A percentile compares a stretch with the other conserved stretches of the same genome.
These are phyloP conservation scores for Manis pentadactyla DNA, from an alignment of 2,797 vertebrate species.

Conservation along the genomic window DNA sequence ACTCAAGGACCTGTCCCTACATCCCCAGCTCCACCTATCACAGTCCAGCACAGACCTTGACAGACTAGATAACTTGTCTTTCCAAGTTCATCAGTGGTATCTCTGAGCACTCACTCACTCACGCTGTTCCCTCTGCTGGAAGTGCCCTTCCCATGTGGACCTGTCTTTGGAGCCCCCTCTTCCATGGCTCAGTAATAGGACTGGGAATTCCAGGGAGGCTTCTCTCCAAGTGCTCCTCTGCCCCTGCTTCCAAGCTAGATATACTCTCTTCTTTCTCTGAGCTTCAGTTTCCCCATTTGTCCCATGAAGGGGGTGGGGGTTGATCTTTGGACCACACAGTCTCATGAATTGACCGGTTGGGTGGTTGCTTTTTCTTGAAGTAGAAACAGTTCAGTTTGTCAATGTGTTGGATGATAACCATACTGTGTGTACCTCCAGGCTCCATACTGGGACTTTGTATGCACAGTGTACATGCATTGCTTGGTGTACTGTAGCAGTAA, in stretches of 20 bases:
- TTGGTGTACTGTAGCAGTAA: background rate
- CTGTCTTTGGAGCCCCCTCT: background rate
- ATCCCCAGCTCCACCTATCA: background rate
- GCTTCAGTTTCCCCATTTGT: background rate
- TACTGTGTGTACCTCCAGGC: background rate
- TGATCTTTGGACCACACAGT: background rate
- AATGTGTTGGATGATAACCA: background rate
- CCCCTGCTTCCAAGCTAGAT: background rate
- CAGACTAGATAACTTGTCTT: background rate
- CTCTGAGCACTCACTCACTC: background rate
- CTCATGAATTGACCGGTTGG: background rate
- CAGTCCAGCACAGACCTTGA: background rate
- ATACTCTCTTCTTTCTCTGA: background rate
- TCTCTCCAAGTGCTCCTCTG: background rate
- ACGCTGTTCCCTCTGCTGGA: background rate
- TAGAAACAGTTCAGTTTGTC: background rate
- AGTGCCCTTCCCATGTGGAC: background rate
- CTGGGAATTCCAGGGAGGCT: background rate
- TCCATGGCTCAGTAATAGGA: background rate
- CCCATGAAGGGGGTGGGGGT: background rate
- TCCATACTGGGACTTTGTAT: background rate
- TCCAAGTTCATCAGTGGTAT: background rate
- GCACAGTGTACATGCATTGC: accelerated
- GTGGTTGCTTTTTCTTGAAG: background rate
- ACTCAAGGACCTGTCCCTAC: background rate